These are phyloP conservation scores for Pocota personata DNA, from an alignment of 2,888 invertebrate genomes.

Conservation along the genomic window DNA sequence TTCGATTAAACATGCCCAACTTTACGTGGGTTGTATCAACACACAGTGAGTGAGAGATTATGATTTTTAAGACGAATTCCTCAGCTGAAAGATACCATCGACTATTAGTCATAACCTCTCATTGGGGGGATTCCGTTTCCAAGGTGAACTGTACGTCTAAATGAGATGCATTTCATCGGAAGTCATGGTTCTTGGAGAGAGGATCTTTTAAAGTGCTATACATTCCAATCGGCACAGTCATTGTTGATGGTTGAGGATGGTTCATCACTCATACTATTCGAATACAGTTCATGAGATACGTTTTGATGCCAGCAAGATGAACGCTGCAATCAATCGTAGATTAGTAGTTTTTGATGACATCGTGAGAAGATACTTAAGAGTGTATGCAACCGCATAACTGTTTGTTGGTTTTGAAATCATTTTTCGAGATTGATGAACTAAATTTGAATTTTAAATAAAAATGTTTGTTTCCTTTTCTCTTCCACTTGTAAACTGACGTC, in stretches of 20 bases:
- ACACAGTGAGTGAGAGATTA: neutral
- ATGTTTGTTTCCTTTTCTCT: neutral
- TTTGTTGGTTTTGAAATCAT: constrained; percentile 3
- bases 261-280: neutral
- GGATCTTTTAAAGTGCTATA: neutral
- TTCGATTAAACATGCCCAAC: neutral
- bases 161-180: constrained; percentile 24
- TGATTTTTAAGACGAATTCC: constrained; percentile 18
- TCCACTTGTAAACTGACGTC: neutral
- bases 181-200: constrained; percentile 5
- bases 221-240: constrained; percentile 49
- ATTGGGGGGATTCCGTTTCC: constrained; percentile 29
- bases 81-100: constrained; percentile 27
- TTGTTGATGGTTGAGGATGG: neutral
- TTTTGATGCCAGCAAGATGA: neutral
- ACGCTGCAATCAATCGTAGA: constrained; percentile 18
- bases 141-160: neutral
- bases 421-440: neutral
- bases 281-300: constrained; percentile 3
- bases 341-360: constrained; percentile 29
- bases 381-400: neutral
- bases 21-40: constrained; percentile 14
- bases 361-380: constrained; percentile 25
- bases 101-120: constrained; percentile 38
- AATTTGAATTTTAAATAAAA: neutral